A percentile compares a stretch with the other conserved stretches of the same genome.
Conservation (phyloP, 2,888 invertebrate genomes). For the Drosophila rubida region DNA sequence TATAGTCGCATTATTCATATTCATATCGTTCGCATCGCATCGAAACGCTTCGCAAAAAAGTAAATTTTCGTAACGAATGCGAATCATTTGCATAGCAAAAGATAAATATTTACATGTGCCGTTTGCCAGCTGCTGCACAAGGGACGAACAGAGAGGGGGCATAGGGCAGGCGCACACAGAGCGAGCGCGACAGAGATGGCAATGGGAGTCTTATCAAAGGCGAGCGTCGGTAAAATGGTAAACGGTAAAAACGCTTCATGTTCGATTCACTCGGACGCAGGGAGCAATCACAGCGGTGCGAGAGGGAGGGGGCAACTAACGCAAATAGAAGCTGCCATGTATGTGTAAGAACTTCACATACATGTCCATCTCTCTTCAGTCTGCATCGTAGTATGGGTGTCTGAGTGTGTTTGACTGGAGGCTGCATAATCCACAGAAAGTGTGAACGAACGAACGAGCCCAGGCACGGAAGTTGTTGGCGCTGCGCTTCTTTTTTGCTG, state of each 20-base stretch:
- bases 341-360: constrained; percentile 2
- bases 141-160: background rate
- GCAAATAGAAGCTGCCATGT: constrained; percentile 45
- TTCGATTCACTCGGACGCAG: constrained; percentile 38
- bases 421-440: constrained; percentile 68
- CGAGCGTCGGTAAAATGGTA: constrained; percentile 7
- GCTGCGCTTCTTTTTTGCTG: constrained; percentile 23
- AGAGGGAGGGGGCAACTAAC: constrained; percentile 19
- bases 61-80: constrained; percentile 39
- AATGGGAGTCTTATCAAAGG: constrained; percentile 40
- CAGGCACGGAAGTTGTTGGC: constrained; percentile 68
- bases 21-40: background rate
- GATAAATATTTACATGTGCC: constrained; percentile 68
- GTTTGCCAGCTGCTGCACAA: constrained; percentile 7
- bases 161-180: too few relatives aligned
- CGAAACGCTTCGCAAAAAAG: constrained; percentile 29
- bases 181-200: too few relatives aligned
- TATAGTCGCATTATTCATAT: constrained; percentile 17
- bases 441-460: constrained; percentile 60
- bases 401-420: constrained; percentile 25
- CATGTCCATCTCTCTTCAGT: background rate
- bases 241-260: constrained; percentile 36
- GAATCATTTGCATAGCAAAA: constrained; percentile 68
- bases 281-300: constrained; percentile 7
- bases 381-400: background rate